Base-by-base conservation (phyloP, 35 echinoderm and acorn worm genomes). In the Apostichopus californicus region DNA sequence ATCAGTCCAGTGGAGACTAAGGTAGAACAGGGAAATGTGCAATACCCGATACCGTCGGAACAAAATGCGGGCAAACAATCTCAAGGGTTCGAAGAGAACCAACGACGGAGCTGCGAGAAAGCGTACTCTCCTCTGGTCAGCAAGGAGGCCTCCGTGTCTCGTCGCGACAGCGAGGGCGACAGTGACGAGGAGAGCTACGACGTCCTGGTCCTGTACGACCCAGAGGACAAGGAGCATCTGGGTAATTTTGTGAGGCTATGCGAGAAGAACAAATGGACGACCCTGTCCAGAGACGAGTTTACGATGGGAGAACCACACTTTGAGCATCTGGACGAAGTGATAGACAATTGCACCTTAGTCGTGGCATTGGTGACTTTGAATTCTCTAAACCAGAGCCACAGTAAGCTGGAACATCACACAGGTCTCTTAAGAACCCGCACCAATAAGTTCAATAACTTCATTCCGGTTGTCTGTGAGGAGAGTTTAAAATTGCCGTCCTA, bases 251-350 rank as follows among this genome's bases (percentile, higher is more conserved):
- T 72, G 34, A 23, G 2, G 1, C 26, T 89, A 20, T 89, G 86
- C 54, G 24, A 73, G 8, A 72, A 72, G 86, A 18, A 89, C 28
- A 5, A 20, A 18, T 89, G 61, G 86, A 73, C 86, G 1, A 89
- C 86, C 54, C 73, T 60, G 14, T 72, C 86, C 22, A 89, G 72
- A 72, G 63, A 89, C 13, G 86, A 89, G 14, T 89, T 89, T 14
- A 55, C 86, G 4, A 14, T 72, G 14, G 86, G 86, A n/a, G 68
- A 68, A 20, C 64, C 7, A 2, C 57, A 66, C 6, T 89, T 89
- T n/a, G 1, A 28, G 5, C 86, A 89, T 6, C 60, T 89, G 8
- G 61, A 89, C 18, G 63, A 28, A 52, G 86, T 34, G 17, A 22
- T 89, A 15, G 68, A 28, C 21, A 21, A 89, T 5, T 89, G 86